These are phyloP conservation scores for Apis laboriosa DNA, from an alignment of 1,140 invertebrate genomes.

Conservation along the genomic window DNA sequence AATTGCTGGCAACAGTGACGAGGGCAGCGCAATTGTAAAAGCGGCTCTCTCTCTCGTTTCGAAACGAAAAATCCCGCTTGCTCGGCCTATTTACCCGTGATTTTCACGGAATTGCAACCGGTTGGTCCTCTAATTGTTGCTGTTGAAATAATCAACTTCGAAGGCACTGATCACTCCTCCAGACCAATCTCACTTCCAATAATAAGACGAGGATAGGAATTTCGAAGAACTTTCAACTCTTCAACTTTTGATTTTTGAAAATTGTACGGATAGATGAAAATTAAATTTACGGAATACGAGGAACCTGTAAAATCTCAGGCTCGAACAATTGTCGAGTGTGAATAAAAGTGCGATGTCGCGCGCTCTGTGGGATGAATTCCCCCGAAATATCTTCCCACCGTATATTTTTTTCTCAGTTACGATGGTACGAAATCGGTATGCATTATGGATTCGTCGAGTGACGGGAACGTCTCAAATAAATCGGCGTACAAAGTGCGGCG, in stretches of 20 bases:
- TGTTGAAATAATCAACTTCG: slow-evolving; percentile 45
- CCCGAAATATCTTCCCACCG: slow-evolving; percentile 20
- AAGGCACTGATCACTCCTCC: neutral
- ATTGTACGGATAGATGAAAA: neutral
- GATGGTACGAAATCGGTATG: slow-evolving; percentile 43
- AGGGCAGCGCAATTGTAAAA: slow-evolving; percentile 57
- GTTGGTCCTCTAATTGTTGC: slow-evolving; percentile 20
- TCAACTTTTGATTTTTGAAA: neutral
- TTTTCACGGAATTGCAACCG: slow-evolving; percentile 1
- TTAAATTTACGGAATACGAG: neutral
- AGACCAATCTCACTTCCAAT: neutral
- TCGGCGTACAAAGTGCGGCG: slow-evolving; percentile 50
- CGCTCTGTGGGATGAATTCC: neutral
- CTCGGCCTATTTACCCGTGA: slow-evolving; percentile 6
- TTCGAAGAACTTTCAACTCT: neutral
- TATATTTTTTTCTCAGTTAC: slow-evolving; percentile 12
- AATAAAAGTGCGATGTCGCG: neutral
- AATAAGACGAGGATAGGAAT: neutral
- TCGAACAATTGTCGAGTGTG: neutral
- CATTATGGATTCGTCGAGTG: slow-evolving; percentile 60
- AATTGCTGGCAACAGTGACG: slow-evolving; percentile 53
- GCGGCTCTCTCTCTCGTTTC: slow-evolving; percentile 15
- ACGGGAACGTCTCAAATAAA: slow-evolving; percentile 59
- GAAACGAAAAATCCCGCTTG: slow-evolving; percentile 9
- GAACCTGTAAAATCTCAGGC: neutral